A percentile compares a stretch with the other conserved stretches of the same genome.
Conservation (phyloP, 2,888 invertebrate genomes). For the Molorchus minor region DNA sequence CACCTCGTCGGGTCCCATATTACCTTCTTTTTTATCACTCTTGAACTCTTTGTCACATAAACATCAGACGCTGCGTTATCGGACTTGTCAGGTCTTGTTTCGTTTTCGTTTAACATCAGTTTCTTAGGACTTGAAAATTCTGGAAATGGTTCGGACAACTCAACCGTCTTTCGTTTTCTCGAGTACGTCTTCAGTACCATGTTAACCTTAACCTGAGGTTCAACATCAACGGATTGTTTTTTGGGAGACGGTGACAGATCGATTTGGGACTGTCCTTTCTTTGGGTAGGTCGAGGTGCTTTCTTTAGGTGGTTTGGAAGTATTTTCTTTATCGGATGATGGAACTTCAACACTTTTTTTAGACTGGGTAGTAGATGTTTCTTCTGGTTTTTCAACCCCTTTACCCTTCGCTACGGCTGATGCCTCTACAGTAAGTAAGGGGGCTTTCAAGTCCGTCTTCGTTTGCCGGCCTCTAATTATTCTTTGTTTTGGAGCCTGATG, state of each 20-base stretch:
- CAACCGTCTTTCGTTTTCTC: constrained; percentile 56
- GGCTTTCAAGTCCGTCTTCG: constrained; percentile 7
- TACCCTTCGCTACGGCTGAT: not conserved
- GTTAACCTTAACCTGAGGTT: constrained; percentile 54
- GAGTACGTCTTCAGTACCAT: constrained; percentile 59
- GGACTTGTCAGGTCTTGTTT: constrained; percentile 25
- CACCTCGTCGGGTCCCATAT: too few species aligned
- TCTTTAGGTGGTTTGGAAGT: constrained; percentile 24
- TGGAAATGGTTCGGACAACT: constrained; percentile 34
- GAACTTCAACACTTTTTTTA: constrained; percentile 11
- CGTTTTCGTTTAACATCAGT: constrained; percentile 2
- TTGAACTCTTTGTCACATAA: constrained; percentile 61
- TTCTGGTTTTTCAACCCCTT: not conserved
- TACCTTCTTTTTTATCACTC: constrained; percentile 77
- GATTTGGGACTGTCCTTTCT: constrained; percentile 20
- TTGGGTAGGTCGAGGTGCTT: constrained; percentile 11
- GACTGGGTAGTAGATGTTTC: constrained; percentile 13
- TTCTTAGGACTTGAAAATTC: constrained; percentile 30
- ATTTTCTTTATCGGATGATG: constrained; percentile 17
- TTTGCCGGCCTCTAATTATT: constrained; percentile 29
- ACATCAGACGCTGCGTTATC: constrained; percentile 41
- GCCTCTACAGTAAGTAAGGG: not conserved
- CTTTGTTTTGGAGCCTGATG: constrained; percentile 40
- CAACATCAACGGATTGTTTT: constrained; percentile 44
- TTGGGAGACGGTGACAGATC: constrained; percentile 21